Percentiles rank a stretch among this genome's conserved stretches.
phyloP scores from a whole-genome alignment of 2,888 invertebrate species.

The Mechanitis messenoides region DNA sequence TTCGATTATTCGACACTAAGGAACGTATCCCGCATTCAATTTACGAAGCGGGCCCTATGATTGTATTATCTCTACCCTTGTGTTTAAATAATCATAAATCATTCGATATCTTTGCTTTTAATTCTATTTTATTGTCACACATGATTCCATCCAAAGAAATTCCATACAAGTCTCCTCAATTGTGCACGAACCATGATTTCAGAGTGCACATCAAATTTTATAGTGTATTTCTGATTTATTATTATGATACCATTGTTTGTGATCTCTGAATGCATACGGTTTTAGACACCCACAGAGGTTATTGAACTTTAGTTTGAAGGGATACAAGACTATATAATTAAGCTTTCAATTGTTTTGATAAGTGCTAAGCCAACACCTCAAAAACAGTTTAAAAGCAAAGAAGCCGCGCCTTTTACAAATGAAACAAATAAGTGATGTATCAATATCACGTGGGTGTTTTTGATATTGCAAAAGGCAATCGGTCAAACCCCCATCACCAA shows the following conservation, averaged over 20 bases:
- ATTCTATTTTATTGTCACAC: constrained; percentile 8
- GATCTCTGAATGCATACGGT: constrained; percentile 35
- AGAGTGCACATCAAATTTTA: constrained; percentile 29
- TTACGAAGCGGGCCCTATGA: constrained; percentile 51
- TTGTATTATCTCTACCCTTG: constrained; percentile 45
- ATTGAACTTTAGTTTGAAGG: constrained; percentile 47
- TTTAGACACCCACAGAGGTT: constrained; percentile 45
- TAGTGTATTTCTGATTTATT: constrained; percentile 34
- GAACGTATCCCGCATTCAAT: constrained; percentile 58
- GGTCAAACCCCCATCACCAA: constrained; percentile 65
- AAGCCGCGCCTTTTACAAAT: constrained; percentile 39
- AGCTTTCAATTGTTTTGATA: constrained; percentile 63
- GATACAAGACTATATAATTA: constrained; percentile 61
- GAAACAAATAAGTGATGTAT: constrained; percentile 2
- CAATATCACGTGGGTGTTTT: constrained; percentile 34
- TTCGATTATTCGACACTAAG: constrained; percentile 52
- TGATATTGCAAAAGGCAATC: constrained; percentile 64
- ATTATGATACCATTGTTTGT: constrained; percentile 40
- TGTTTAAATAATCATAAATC: constrained; percentile 61
- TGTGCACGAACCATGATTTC: constrained; percentile 26
- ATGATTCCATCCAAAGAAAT: constrained; percentile 23
- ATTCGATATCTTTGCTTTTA: constrained; percentile 25
- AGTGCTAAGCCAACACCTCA: constrained; percentile 62
- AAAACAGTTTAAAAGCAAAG: constrained; percentile 47
- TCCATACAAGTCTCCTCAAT: constrained; percentile 22